phyloP scores from a whole-genome alignment of 2,888 invertebrate genomes.

The Pachymerium ferrugineum region DNA sequence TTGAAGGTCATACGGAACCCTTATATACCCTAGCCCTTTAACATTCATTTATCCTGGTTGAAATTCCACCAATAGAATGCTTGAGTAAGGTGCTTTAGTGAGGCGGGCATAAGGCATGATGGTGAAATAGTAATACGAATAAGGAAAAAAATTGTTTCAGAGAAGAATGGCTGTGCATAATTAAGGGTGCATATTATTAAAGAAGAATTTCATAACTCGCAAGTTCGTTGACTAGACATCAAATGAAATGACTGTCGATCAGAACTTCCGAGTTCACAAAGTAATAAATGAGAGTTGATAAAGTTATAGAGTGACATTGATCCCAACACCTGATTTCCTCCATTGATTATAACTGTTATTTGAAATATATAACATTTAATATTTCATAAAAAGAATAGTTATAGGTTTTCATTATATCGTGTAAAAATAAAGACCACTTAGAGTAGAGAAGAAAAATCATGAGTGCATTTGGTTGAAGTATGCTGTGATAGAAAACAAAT shows the following conservation, averaged over 20 bases:
- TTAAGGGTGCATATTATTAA: neutral
- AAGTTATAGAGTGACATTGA: no score
- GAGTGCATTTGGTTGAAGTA: no score
- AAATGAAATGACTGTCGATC: neutral
- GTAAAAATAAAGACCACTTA: no score
- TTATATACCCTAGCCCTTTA: neutral
- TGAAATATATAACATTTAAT: no score
- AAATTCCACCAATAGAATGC: neutral
- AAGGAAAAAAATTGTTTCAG: neutral
- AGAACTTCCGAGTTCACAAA: neutral
- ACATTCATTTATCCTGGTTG: neutral
- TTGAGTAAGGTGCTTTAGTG: neutral
- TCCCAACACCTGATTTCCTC: no score
- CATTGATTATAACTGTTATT: no score
- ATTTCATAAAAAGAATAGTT: no score
- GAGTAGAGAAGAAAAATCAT: no score
- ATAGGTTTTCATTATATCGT: no score
- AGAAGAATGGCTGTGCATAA: neutral
- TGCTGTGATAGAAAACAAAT: no score
- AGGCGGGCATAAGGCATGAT: neutral
- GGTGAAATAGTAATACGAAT: neutral
- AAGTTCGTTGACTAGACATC: conserved; percentile 15
- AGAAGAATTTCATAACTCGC: neutral
- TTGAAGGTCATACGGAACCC: no score
- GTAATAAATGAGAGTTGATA: neutral